Evolutionary conservation across 2,113 vertebrate species (phyloP).

Genomic region (Spilogale gracilis): DNA sequence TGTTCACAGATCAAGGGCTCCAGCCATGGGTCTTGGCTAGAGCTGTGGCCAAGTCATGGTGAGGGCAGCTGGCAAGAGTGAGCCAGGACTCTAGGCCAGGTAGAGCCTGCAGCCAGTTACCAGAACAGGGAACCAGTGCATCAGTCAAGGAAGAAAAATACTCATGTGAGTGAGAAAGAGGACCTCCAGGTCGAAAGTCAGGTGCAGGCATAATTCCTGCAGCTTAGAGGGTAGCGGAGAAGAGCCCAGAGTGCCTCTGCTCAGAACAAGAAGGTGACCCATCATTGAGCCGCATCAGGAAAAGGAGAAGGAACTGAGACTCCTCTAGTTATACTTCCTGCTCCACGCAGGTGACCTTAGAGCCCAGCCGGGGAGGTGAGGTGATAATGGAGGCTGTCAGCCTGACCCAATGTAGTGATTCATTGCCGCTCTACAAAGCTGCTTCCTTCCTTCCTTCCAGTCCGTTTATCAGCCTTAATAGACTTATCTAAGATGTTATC

Average conservation of each 20-base stretch:
- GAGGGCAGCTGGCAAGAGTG: background rate
- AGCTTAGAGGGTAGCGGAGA: background rate
- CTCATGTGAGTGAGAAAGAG: background rate
- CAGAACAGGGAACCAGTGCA: background rate
- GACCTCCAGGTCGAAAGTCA: background rate
- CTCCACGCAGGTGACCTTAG: background rate
- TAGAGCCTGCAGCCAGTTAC: background rate
- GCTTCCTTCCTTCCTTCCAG: constrained; percentile 12
- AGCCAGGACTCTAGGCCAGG: background rate
- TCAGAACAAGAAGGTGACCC: background rate
- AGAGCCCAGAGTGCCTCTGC: background rate
- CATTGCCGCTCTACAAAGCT: background rate
- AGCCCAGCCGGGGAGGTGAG: background rate
- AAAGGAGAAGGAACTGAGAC: background rate
- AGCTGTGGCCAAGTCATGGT: background rate
- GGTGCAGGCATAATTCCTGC: background rate
- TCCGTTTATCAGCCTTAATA: background rate
- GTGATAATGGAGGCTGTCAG: background rate
- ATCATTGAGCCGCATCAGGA: background rate
- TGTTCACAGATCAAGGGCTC: background rate
- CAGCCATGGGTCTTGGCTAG: background rate
- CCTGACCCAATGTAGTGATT: background rate
- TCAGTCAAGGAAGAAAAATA: background rate
- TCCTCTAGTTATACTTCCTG: background rate
- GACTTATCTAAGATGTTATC: constrained; percentile 1